Evolutionary conservation across 1,140 invertebrate genomes (phyloP).

Genomic region (Anastrepha obliqua): DNA sequence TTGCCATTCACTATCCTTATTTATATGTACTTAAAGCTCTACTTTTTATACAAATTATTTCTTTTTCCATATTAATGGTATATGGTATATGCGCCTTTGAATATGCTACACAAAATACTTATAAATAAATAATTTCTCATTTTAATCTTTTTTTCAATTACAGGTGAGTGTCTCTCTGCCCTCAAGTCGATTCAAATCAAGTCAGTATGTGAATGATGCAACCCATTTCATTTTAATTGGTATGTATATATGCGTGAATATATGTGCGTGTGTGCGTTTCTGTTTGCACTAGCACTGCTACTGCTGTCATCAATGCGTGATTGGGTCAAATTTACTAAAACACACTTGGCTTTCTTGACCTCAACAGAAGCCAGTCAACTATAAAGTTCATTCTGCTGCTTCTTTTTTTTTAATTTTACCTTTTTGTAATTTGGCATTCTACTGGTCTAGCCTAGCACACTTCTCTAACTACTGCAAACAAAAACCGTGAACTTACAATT

Average conservation of each 20-base stretch:
- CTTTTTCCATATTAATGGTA: neutral
- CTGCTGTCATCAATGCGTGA: neutral
- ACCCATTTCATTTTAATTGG: neutral
- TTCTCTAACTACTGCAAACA: neutral
- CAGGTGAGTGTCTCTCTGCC: conserved; percentile 39
- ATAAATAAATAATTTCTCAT: neutral
- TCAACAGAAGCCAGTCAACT: neutral
- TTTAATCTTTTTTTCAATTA: neutral
- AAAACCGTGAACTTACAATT: neutral
- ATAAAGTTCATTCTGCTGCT: neutral
- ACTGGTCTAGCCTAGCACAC: neutral
- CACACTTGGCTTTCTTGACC: neutral
- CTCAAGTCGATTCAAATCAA: neutral
- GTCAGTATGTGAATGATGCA: neutral
- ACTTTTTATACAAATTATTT: neutral
- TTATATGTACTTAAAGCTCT: neutral
- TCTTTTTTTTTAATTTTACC: neutral
- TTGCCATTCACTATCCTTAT: neutral
- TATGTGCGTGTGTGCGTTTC: neutral
- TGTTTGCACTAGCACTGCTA: neutral
- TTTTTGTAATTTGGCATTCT: neutral
- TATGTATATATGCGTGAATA: neutral
- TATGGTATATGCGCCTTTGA: neutral
- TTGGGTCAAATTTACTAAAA: neutral
- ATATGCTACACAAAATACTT: neutral